These are phyloP conservation scores for Netelia fuscicornis DNA, from an alignment of 2,888 invertebrate genomes.

Conservation along the genomic window DNA sequence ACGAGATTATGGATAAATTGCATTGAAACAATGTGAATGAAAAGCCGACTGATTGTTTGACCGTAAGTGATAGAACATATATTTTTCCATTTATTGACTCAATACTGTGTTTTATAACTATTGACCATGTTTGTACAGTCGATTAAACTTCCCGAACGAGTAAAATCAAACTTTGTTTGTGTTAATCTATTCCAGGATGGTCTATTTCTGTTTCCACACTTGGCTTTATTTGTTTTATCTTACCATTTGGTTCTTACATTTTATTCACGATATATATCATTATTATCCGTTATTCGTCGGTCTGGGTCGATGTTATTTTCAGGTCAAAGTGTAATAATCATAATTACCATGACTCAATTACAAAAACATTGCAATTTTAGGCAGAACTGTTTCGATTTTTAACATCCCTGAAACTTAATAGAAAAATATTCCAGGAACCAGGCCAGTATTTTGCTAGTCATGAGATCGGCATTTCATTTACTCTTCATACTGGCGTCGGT, in stretches of 20 bases:
- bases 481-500: conserved; percentile 74
- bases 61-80: conserved; percentile 55
- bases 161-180: conserved; percentile 5
- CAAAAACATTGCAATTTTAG: background rate
- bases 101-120: background rate
- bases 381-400: background rate
- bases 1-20: conserved; percentile 37
- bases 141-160: background rate
- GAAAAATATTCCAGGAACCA: conserved; percentile 38
- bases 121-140: background rate
- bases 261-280: background rate
- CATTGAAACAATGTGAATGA: conserved; percentile 67
- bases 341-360: background rate
- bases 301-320: background rate
- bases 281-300: background rate
- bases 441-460: conserved; percentile 67
- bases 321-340: background rate
- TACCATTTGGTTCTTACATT: background rate
- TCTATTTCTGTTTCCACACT: conserved; percentile 10
- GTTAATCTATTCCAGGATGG: background rate
- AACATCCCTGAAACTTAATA: background rate
- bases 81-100: background rate
- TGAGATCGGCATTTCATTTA: conserved; percentile 74
- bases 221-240: background rate
- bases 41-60: conserved; percentile 37